phyloP scores from a whole-genome alignment of 2,797 vertebrate species.

The Psittacula derbiana region DNA sequence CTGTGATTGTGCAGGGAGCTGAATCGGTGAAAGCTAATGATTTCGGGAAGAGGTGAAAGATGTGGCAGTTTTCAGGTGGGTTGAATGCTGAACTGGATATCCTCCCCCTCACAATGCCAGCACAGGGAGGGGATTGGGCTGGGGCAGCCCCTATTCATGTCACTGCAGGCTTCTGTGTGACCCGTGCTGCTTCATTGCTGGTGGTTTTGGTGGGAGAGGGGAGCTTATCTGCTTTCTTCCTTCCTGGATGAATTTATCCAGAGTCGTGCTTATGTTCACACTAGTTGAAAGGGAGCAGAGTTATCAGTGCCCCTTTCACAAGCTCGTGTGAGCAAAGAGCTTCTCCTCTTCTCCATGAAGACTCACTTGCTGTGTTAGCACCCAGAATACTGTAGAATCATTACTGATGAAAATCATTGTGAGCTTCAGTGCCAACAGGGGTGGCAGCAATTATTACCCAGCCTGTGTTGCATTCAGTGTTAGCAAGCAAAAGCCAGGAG shows the following conservation, averaged over 20 bases:
- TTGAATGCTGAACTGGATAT: neutral
- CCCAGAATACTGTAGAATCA: neutral
- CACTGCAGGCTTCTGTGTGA: neutral
- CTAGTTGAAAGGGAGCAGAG: neutral
- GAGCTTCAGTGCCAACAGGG: neutral
- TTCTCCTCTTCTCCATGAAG: neutral
- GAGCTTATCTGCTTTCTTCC: neutral
- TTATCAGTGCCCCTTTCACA: neutral
- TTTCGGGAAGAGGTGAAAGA: neutral
- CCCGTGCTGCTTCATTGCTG: neutral
- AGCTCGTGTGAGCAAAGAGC: neutral
- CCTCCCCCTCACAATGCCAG: neutral
- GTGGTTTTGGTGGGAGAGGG: neutral
- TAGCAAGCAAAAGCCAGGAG: neutral
- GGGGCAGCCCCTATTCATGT: neutral
- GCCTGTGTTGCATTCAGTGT: neutral
- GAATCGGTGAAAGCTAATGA: neutral
- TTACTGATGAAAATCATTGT: neutral
- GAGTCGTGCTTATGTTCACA: neutral
- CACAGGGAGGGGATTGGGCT: neutral
- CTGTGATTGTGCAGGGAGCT: neutral
- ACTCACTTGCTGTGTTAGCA: neutral
- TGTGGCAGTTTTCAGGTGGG: neutral
- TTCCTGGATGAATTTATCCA: neutral
- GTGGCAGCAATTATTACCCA: neutral